Conservation (phyloP, 2,113 vertebrate genomes). For the Thymallus thymallus region DNA sequence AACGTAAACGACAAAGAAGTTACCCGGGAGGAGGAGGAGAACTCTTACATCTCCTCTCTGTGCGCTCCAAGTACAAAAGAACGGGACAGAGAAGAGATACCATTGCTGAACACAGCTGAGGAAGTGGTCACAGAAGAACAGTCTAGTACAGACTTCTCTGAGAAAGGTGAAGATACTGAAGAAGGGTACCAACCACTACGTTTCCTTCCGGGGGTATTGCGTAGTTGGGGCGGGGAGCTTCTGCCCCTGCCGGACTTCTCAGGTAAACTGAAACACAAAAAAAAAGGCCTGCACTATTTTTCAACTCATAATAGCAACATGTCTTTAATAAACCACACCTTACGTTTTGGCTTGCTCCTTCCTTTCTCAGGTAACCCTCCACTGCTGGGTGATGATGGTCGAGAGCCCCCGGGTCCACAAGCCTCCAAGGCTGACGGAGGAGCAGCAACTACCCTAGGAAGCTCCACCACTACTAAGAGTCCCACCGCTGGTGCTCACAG, state of each 20-base stretch:
- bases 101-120: constrained; percentile 68
- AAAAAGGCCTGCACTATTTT: constrained; percentile 72
- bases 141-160: constrained; percentile 50
- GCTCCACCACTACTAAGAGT: constrained; percentile 70
- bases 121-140: constrained; percentile 50
- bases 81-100: constrained; percentile 72
- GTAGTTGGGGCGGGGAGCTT: constrained; percentile 86
- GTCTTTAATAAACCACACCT: too few relatives aligned
- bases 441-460: constrained; percentile 26
- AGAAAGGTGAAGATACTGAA: constrained; percentile 74
- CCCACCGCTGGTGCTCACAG: constrained; percentile 62
- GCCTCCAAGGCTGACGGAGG: constrained; percentile 51
- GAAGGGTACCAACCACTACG: constrained; percentile 87
- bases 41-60: constrained; percentile 85
- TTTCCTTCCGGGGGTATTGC: constrained; percentile 93
- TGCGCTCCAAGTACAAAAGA: constrained; percentile 75
- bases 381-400: too few relatives aligned
- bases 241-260: constrained; percentile 81
- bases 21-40: constrained; percentile 82
- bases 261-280: constrained; percentile 71
- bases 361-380: too few relatives aligned
- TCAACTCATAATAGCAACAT: too few relatives aligned
- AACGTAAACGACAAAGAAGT: constrained; percentile 65
- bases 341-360: too few relatives aligned
- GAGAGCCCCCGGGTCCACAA: constrained; percentile 42